A percentile compares a stretch with the other conserved stretches of the same genome.
These are phyloP conservation scores for Thaumatotibia leucotreta DNA, from an alignment of 1,140 invertebrate genomes.

Conservation along the genomic window DNA sequence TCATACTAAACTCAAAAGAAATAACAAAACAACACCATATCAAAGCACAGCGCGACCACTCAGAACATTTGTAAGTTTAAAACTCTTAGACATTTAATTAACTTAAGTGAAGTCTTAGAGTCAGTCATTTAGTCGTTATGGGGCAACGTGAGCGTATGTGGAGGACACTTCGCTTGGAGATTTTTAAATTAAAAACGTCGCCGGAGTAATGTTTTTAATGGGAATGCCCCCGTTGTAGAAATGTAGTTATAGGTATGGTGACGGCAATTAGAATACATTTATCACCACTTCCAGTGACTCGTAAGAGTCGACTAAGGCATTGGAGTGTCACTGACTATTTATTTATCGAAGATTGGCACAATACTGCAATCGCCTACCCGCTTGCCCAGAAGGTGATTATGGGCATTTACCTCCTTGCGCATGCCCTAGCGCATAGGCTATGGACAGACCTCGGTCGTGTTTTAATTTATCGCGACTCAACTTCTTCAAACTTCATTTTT, in stretches of 20 bases:
- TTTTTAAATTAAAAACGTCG: slow-evolving; percentile 13
- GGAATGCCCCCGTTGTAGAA: background rate
- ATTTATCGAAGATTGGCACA: no score
- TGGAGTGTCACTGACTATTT: no score
- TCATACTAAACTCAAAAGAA: background rate
- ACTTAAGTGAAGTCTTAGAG: slow-evolving; percentile 32
- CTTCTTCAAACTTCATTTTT: no score
- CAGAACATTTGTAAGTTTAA: background rate
- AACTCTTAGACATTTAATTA: slow-evolving; percentile 41
- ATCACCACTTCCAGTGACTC: no score
- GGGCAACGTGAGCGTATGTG: slow-evolving; percentile 37
- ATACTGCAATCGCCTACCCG: no score
- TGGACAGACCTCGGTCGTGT: no score
- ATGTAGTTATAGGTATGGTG: background rate
- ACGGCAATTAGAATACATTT: no score
- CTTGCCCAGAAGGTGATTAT: no score
- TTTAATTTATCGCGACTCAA: no score
- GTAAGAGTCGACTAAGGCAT: no score
- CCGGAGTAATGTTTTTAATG: slow-evolving; percentile 1
- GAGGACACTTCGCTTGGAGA: background rate
- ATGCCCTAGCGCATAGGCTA: no score
- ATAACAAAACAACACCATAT: background rate
- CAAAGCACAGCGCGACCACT: background rate
- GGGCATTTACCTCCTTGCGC: no score
- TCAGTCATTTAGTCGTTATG: slow-evolving; percentile 31